These are phyloP conservation scores for Fregata magnificens DNA, from an alignment of 2,113 vertebrate genomes.

Conservation along the genomic window DNA sequence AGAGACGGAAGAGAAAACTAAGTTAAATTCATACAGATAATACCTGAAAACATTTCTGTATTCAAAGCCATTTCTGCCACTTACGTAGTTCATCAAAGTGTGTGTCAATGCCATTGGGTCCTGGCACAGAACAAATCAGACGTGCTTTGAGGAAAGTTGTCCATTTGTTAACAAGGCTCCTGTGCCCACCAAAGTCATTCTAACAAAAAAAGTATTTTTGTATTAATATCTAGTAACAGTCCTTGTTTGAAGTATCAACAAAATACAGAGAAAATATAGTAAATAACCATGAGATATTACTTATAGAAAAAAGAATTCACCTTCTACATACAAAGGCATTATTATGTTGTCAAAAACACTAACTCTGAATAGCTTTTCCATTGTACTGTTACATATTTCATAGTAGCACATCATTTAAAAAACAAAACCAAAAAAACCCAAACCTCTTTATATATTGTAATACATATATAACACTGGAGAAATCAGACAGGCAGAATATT, in stretches of 20 bases:
- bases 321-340: neutral
- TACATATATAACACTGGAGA: neutral
- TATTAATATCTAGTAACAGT: neutral
- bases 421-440: neutral
- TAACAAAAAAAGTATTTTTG: constrained; percentile 59
- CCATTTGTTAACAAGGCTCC: constrained; percentile 98
- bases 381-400: neutral
- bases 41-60: neutral
- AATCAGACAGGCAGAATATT: neutral
- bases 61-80: constrained; percentile 49
- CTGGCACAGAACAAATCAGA: constrained; percentile 93
- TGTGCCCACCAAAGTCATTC: constrained; percentile 97
- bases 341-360: neutral
- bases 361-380: neutral
- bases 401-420: neutral
- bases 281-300: neutral
- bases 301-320: neutral
- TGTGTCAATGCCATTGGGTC: constrained; percentile 95
- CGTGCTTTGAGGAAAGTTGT: constrained; percentile 97
- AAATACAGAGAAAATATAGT: neutral
- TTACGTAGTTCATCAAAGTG: constrained; percentile 98
- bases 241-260: neutral
- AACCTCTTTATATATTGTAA: neutral
- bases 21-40: neutral
- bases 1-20: neutral